phyloP scores from a whole-genome alignment of 2,888 invertebrate species.

The Panopea generosa region DNA sequence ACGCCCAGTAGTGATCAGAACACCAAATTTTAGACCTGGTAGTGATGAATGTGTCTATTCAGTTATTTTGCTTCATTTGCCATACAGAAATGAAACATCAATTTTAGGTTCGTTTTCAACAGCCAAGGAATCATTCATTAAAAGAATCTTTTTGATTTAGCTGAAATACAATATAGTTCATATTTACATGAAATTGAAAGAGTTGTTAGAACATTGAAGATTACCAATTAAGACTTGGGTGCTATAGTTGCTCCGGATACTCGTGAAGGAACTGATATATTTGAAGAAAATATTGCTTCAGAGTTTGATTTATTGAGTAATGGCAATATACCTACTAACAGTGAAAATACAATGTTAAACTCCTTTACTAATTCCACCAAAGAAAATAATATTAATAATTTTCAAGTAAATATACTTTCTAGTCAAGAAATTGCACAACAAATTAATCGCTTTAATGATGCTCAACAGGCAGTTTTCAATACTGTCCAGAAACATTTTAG shows the following conservation, averaged over 20 bases:
- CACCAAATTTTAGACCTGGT: slow-evolving; percentile 15
- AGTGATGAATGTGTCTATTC: slow-evolving; percentile 45
- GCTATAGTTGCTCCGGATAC: slow-evolving; percentile 35
- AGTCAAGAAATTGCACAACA: slow-evolving; percentile 12
- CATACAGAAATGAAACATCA: slow-evolving; percentile 28
- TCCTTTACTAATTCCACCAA: neutral
- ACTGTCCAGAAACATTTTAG: slow-evolving; percentile 21
- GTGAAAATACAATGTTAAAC: neutral
- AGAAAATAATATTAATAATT: slow-evolving; percentile 1
- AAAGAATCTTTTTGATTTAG: slow-evolving; percentile 27
- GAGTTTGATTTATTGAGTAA: slow-evolving; percentile 12
- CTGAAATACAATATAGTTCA: slow-evolving; percentile 13
- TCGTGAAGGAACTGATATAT: slow-evolving; percentile 15
- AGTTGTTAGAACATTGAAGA: slow-evolving; percentile 21
- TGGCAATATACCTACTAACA: slow-evolving; percentile 3
- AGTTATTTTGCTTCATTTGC: slow-evolving; percentile 36
- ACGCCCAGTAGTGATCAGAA: slow-evolving; percentile 24
- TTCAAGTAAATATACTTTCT: slow-evolving; percentile 25
- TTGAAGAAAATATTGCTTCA: slow-evolving; percentile 20
- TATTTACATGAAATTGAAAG: slow-evolving; percentile 45
- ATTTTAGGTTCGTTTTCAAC: slow-evolving; percentile 20
- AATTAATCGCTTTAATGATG: slow-evolving; percentile 21
- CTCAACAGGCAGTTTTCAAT: slow-evolving; percentile 38
- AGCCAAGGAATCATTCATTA: slow-evolving; percentile 34
- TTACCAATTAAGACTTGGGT: slow-evolving; percentile 28